phyloP scores from a whole-genome alignment of 2,888 invertebrate species.

The Pachycephus smyrnensis region DNA sequence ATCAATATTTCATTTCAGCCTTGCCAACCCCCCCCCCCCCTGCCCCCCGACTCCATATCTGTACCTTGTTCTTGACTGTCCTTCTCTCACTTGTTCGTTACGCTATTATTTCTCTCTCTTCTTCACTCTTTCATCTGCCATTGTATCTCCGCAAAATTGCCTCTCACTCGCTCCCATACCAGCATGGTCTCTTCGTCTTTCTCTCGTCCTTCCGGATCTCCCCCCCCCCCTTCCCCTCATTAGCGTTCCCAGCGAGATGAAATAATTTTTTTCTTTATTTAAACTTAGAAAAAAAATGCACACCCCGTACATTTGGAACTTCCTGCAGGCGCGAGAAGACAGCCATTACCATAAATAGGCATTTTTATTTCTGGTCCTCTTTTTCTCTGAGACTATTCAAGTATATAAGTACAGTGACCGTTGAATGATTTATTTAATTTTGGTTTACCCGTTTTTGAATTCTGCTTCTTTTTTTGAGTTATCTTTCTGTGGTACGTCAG shows the following conservation, averaged over 20 bases:
- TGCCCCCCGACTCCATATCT: constrained; percentile 25
- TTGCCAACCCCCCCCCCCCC: constrained; percentile 43
- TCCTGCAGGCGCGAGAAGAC: not conserved
- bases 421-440: not conserved
- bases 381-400: not conserved
- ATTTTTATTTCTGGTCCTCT: not conserved
- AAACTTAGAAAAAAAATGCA: not conserved
- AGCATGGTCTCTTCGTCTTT: constrained; percentile 1
- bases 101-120: constrained; percentile 1
- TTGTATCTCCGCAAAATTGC: constrained; percentile 31
- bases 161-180: constrained; percentile 14
- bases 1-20: constrained; percentile 67
- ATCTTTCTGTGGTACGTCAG: not conserved
- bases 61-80: constrained; percentile 10
- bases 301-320: rapidly evolving
- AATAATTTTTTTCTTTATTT: not conserved
- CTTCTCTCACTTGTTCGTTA: constrained; percentile 10
- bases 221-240: not conserved
- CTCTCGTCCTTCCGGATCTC: constrained; percentile 8
- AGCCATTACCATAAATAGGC: not conserved
- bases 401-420: no score
- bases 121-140: constrained; percentile 31
- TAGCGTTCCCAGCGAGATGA: not conserved
- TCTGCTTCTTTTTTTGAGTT: not conserved
- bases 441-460: no score